Conservation (phyloP, 2,797 vertebrate species). For the Cottoperca gobio region DNA sequence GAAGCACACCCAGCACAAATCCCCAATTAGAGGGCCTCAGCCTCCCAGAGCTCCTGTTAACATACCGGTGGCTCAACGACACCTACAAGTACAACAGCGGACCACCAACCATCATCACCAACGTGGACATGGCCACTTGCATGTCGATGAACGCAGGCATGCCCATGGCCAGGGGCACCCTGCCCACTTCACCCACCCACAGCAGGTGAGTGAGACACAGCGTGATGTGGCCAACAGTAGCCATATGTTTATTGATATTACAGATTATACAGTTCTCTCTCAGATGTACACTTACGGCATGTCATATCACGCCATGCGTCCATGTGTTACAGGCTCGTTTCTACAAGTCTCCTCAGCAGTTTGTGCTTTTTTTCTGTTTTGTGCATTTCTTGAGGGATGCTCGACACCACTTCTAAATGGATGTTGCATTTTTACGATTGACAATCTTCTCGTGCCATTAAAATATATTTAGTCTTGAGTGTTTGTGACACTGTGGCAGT, state of each 20-base stretch:
- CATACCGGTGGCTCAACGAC: conserved; percentile 59
- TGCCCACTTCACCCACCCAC: conserved; percentile 57
- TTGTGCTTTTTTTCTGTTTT: conserved; percentile 36
- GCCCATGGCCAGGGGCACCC: conserved; percentile 44
- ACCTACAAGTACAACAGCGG: conserved; percentile 35
- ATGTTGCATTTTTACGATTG: conserved; percentile 41
- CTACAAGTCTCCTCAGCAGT: conserved; percentile 26
- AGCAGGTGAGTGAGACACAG: conserved; percentile 73
- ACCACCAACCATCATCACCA: conserved; percentile 59
- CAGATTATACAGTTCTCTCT: conserved; percentile 12
- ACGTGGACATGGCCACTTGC: conserved; percentile 47
- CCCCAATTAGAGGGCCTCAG: conserved; percentile 48
- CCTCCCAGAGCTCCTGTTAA: conserved; percentile 63
- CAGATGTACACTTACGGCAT: conserved; percentile 41
- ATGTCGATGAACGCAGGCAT: conserved; percentile 43
- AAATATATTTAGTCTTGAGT: conserved; percentile 58
- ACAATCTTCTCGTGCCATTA: conserved; percentile 34
- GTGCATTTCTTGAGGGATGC: conserved; percentile 22
- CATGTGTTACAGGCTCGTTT: neutral
- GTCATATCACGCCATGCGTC: conserved; percentile 24
- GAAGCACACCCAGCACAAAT: conserved; percentile 57
- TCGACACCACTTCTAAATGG: conserved; percentile 54
- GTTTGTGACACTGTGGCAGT: conserved; percentile 54
- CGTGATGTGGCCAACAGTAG: conserved; percentile 25
- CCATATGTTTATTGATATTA: conserved; percentile 33